Evolutionary conservation across 1,140 invertebrate genomes (phyloP), one percentile per base, ranked within the genome.

Genomic region (Helicoverpa zea): DNA sequence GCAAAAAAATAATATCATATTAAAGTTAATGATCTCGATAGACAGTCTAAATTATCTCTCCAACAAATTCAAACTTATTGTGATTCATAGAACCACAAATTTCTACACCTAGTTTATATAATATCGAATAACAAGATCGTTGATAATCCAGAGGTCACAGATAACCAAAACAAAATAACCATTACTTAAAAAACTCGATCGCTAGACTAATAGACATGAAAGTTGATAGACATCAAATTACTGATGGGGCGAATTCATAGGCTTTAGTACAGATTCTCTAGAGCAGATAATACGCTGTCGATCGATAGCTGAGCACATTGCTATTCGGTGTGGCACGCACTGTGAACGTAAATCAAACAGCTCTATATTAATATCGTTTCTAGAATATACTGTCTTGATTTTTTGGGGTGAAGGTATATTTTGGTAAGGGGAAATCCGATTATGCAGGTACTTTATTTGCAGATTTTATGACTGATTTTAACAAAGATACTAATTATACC

Each of bases 281-380:
- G 35, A 11, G 18, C 43, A 49, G 64, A 68, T 68, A 68, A 43
- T 16, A 49, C 16, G 43, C 12, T 68, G 49, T 23, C 64, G 64
- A 68, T 68, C 64, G 64, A 68, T 49, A 68, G 16, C 43, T 68
- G 43, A 68, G 13, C 64, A 68, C 64, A 68, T 68, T 68, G 64
- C 64, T 68, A 68, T 68, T 68, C 64, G 64, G 2, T 16, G 64
- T 51, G 43, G 64, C 64, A 68, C 64, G 64, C 64, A 68, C 9
- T 68, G 12, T 23, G 64, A 43, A 16, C 43, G 64, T 68, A 68
- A 68, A 68, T 68, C 64, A 47, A 16, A 18, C n/a, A 43, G 43
- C 35, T 47, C 35, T 47, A 43, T 66, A 66, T 66, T 66, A 66
- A 66, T 49, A 66, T 66, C 63, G 43, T 43, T 11, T 66, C 10